Evolutionary conservation across 2,113 vertebrate species (phyloP).

Genomic region (Serilophus lunatus): DNA sequence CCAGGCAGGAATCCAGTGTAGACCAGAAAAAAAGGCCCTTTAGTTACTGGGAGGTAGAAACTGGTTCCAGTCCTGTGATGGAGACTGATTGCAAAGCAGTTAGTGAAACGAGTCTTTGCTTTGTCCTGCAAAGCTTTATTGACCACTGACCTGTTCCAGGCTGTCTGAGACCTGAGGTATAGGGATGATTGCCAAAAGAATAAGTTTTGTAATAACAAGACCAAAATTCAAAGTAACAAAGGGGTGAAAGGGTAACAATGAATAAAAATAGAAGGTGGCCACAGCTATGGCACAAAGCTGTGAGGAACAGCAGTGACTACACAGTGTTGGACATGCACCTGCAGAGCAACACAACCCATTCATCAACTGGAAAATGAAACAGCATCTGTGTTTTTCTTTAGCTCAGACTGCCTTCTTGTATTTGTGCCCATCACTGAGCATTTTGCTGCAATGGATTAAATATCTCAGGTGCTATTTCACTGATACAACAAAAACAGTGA

Average conservation of each 20-base stretch:
- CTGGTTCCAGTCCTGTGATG: neutral
- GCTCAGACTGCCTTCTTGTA: neutral
- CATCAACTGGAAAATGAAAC: neutral
- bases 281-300: neutral
- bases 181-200: neutral
- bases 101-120: neutral
- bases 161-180: neutral
- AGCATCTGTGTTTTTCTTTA: neutral
- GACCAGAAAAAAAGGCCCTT: neutral
- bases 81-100: neutral
- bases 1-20: neutral
- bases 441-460: neutral
- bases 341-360: neutral
- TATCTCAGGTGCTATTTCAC: neutral
- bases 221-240: neutral
- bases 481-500: neutral
- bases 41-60: neutral
- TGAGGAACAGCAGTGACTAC: neutral
- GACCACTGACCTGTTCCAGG: neutral
- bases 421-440: neutral
- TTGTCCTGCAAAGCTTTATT: neutral
- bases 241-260: accelerated
- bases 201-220: neutral
- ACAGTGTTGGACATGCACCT: neutral
- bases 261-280: neutral